Evolutionary conservation across 2,113 vertebrate genomes (phyloP).

Genomic region (Dicrurus megarhynchus): DNA sequence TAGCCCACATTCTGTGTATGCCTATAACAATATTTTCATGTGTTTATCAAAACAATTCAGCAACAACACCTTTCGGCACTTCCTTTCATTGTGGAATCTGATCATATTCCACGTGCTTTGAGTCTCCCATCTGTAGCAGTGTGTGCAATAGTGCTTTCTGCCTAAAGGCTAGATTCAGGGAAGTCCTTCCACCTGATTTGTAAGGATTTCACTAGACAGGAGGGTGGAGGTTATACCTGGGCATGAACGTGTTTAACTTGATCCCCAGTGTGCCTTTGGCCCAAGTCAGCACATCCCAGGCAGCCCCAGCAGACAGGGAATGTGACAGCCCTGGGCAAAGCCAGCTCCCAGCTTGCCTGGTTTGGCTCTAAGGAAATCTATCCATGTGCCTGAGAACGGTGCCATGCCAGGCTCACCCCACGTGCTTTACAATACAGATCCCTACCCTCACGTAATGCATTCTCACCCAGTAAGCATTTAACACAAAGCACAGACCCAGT

Average conservation of each 20-base stretch:
- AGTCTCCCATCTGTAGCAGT: not conserved
- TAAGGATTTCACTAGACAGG: not conserved
- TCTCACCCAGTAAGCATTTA: not conserved
- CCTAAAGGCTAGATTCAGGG: not conserved
- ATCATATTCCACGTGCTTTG: not conserved
- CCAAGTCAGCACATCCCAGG: rapidly evolving
- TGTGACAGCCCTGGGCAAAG: not conserved
- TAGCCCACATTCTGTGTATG: not conserved
- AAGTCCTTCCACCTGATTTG: not conserved
- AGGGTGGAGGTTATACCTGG: not conserved
- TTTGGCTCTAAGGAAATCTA: not conserved
- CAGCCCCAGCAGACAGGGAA: rapidly evolving
- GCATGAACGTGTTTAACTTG: not conserved
- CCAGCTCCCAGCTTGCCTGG: not conserved
- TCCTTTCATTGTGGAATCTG: not conserved
- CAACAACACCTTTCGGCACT: not conserved
- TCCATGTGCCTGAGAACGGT: no score
- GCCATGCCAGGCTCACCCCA: not conserved
- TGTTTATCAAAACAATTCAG: not conserved
- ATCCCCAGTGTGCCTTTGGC: not conserved
- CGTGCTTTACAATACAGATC: not conserved
- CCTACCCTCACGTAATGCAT: rapidly evolving
- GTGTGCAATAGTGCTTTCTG: not conserved
- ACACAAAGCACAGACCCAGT: not conserved
- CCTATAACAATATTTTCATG: not conserved